A percentile compares a stretch with the other conserved stretches of the same genome.
Conservation (phyloP, 2,888 invertebrate genomes). For the Cheilosia vernalis region DNA sequence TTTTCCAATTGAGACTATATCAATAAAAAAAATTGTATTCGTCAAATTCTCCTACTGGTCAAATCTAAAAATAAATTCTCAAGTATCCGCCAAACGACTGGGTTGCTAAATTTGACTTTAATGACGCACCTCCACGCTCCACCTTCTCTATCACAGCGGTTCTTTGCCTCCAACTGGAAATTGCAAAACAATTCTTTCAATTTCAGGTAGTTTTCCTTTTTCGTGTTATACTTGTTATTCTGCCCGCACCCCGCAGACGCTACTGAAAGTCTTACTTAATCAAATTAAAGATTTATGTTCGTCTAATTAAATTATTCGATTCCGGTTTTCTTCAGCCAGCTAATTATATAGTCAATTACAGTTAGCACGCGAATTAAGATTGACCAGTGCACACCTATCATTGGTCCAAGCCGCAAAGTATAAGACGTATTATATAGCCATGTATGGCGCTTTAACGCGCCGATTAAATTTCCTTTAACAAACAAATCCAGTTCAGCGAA, state of each 20-base stretch:
- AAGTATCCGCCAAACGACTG: background rate
- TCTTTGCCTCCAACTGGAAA: conserved; percentile 4
- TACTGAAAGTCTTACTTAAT: background rate
- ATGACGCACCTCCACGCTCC: conserved; percentile 7
- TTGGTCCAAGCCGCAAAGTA: conserved; percentile 4
- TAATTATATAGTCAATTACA: conserved; percentile 52
- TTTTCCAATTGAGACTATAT: too few species aligned
- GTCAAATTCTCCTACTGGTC: too few species aligned
- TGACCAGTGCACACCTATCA: conserved; percentile 4
- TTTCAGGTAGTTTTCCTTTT: background rate
- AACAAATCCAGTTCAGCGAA: conserved; percentile 2
- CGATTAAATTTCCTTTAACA: conserved; percentile 62
- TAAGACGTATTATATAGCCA: conserved; percentile 34
- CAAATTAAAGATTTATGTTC: conserved; percentile 43
- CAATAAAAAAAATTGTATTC: too few species aligned
- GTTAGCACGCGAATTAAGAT: conserved; percentile 57
- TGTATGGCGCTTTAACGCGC: conserved; percentile 33
- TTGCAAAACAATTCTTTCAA: conserved; percentile 8
- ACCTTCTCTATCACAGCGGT: background rate
- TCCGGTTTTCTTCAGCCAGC: conserved; percentile 58
- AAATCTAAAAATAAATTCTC: background rate
- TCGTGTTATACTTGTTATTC: conserved; percentile 13
- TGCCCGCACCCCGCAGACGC: background rate
- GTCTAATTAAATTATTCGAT: conserved; percentile 56
- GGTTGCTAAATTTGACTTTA: background rate